Evolutionary conservation across 2,113 vertebrate species (phyloP), one percentile per base, ranked within the genome.

Genomic region (Pterocles burchelli): DNA sequence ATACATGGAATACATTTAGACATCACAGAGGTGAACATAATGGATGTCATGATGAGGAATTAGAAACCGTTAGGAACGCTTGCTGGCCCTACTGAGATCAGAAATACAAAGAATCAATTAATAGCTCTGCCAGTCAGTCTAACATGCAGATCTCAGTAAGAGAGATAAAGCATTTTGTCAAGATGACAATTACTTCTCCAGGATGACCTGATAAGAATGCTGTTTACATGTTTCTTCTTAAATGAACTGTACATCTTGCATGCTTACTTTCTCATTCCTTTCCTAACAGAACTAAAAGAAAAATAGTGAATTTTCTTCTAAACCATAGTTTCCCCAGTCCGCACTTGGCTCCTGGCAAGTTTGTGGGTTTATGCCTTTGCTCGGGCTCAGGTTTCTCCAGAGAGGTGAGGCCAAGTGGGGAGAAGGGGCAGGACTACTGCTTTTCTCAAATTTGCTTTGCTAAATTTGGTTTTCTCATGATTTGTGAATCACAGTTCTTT

Each of bases 61-160:
- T 92, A 96, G 87, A 95, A 96, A 84, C 36, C 1, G 49, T 92
- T 91, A 93, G 79, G 84, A 77, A 75, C 48, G 76, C 52, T 90
- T 90, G 22, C 67, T 96, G 90, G 83, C 81, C 66, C 90, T 84
- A 46, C 58, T 91, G 79, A 97, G 91, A 96, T 84, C 63, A 84
- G 91, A 96, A 96, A 94, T 73, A 85, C 71, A 83, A 88, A 85
- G 79, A 89, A 93, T 91, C 85, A 96, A 89, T 97, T 96, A 97
- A 96, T 89, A 96, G 94, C 66, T 96, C 82, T 94, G 79, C 41
- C 84, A 95, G 61, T 93, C 96, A 92, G 59, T 75, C 88, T 95
- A 94, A 86, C 51, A 25, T 58, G 72, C 41, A 93, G 78, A 93
- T 89, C 72, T 90, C 79, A 66, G 78, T 73, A 91, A 92, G 61